Percentiles rank a stretch among this genome's conserved stretches.
Conservation (phyloP, 2,797 vertebrate species). For the Acipenser oxyrinchus region DNA sequence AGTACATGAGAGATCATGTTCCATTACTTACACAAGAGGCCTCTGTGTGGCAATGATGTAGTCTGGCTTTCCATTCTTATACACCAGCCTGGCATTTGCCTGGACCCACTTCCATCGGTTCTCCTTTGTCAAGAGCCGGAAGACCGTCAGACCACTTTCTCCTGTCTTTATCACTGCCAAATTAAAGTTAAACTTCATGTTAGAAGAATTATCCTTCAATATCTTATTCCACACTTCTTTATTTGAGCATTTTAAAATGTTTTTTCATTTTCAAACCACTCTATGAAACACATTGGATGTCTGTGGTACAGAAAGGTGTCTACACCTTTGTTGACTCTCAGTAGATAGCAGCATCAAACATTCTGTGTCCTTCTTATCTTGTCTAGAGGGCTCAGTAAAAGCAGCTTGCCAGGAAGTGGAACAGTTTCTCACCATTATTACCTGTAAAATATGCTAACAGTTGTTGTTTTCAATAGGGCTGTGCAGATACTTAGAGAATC, state of each 20-base stretch:
- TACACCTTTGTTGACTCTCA: background rate
- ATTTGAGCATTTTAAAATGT: too few relatives aligned
- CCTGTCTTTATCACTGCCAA: conserved; percentile 70
- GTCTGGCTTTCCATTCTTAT: conserved; percentile 63
- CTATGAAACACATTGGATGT: background rate
- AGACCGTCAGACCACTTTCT: conserved; percentile 65
- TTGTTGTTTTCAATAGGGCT: too few relatives aligned
- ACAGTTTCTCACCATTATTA: too few relatives aligned
- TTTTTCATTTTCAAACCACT: background rate
- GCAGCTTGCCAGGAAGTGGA: too few relatives aligned
- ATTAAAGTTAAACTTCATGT: background rate
- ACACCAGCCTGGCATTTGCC: conserved; percentile 64
- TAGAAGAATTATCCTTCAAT: too few relatives aligned
- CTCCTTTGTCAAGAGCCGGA: conserved; percentile 73
- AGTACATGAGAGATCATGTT: background rate
- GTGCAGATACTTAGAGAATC: too few relatives aligned
- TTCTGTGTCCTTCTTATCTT: too few relatives aligned
- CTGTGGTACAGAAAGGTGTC: background rate
- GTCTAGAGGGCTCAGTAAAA: too few relatives aligned
- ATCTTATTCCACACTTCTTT: too few relatives aligned
- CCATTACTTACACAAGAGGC: conserved; percentile 58
- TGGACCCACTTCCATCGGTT: conserved; percentile 74
- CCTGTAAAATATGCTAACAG: too few relatives aligned
- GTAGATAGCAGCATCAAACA: background rate
- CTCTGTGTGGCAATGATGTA: conserved; percentile 71